phyloP scores from a whole-genome alignment of 2,797 vertebrate genomes.

The Hoplostethus atlanticus region DNA sequence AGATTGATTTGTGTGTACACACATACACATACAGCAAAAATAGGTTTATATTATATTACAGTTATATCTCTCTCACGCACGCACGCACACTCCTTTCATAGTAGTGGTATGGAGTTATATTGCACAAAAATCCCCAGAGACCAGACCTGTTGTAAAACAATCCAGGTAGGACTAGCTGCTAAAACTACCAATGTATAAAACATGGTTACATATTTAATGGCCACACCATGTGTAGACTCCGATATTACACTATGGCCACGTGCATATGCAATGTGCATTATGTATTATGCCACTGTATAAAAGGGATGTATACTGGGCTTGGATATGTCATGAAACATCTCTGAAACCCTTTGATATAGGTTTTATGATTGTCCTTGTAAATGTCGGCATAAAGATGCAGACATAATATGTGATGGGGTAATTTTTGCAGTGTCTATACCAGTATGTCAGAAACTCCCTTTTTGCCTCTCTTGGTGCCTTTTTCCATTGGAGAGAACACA shows the following conservation, averaged over 20 bases:
- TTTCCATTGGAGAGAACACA: background rate
- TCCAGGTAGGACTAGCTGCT: background rate
- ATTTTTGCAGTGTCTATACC: background rate
- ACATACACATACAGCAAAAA: too few species aligned
- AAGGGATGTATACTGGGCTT: background rate
- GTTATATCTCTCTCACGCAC: too few species aligned
- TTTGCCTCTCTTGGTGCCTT: background rate
- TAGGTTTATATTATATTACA: too few species aligned
- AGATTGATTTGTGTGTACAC: too few species aligned
- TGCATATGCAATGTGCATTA: too few species aligned
- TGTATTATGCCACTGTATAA: background rate
- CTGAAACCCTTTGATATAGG: background rate
- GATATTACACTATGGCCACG: too few species aligned
- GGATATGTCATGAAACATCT: background rate
- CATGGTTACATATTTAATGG: background rate
- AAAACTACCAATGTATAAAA: background rate
- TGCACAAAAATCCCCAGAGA: background rate
- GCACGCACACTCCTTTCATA: too few species aligned
- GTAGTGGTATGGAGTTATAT: background rate
- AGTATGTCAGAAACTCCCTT: background rate
- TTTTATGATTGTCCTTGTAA: background rate
- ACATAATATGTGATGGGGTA: background rate
- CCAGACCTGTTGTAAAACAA: constrained; percentile 4
- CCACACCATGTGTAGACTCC: background rate
- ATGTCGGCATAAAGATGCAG: background rate